Percentiles rank a stretch among this genome's conserved stretches.
Evolutionary conservation across 2,113 vertebrate species (phyloP).

Genomic region (Hemibagrus wyckioides): DNA sequence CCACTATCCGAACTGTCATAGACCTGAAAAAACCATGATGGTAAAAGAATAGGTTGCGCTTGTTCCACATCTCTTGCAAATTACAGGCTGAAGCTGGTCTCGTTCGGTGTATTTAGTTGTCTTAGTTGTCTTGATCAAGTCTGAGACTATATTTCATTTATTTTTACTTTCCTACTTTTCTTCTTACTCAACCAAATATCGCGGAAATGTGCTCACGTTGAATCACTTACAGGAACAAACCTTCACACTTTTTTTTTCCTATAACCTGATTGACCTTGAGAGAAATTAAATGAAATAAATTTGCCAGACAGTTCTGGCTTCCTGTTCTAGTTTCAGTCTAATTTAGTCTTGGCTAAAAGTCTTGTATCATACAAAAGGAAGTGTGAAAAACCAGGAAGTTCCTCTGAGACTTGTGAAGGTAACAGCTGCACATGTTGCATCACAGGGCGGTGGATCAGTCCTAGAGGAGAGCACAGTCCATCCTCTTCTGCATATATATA

Average conservation of each 20-base stretch:
- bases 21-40: not conserved
- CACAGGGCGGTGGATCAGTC: not conserved
- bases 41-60: not conserved
- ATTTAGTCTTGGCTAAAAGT: not conserved
- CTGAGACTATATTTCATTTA: not conserved
- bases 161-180: not conserved
- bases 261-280: not conserved
- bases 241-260: not conserved
- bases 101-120: not conserved
- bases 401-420: not conserved
- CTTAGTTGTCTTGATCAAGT: not conserved
- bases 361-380: not conserved
- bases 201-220: not conserved
- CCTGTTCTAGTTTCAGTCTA: not conserved
- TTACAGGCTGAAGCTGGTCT: constrained; percentile 4
- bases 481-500: not conserved
- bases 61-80: not conserved
- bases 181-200: not conserved
- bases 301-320: not conserved
- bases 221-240: not conserved
- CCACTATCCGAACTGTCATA: constrained; percentile 11
- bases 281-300: not conserved
- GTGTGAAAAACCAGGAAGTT: not conserved
- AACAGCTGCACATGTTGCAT: not conserved
- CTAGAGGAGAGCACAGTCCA: not conserved